phyloP scores from a whole-genome alignment of 2,797 vertebrate genomes.

The Novumbra hubbsi region DNA sequence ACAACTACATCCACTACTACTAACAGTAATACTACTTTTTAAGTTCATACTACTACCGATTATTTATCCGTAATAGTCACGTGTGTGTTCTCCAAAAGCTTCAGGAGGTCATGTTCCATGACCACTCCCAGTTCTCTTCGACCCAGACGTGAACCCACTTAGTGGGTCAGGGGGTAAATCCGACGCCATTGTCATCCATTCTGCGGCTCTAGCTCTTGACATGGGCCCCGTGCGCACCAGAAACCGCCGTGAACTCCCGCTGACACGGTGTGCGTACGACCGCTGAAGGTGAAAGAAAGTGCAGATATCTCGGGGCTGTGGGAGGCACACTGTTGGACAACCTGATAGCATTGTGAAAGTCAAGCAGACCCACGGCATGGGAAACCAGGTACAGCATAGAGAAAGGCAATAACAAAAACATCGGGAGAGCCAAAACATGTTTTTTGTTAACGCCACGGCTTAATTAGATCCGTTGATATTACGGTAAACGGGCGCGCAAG shows the following conservation, averaged over 20 bases:
- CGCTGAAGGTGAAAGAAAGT: constrained; percentile 6
- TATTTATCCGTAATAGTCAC: neutral
- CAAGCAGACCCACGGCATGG: neutral
- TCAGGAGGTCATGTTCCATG: constrained; percentile 49
- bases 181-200: constrained; percentile 47
- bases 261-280: neutral
- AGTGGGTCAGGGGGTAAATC: constrained; percentile 62
- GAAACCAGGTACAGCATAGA: neutral
- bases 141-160: constrained; percentile 76
- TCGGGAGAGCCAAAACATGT: no score
- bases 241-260: neutral
- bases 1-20: constrained; percentile 42
- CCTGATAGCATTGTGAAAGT: neutral
- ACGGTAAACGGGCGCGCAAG: neutral
- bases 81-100: constrained; percentile 2
- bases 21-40: neutral
- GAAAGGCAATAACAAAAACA: neutral
- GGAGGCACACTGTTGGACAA: neutral
- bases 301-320: neutral
- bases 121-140: constrained; percentile 59
- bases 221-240: constrained; percentile 16
- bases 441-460: neutral
- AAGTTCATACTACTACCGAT: no score
- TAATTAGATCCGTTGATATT: neutral
- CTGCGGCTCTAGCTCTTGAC: constrained; percentile 16